A percentile compares a stretch with the other conserved stretches of the same genome.
Evolutionary conservation across 2,888 invertebrate genomes (phyloP).

Genomic region (Kuschelorhynchus macadamiae): DNA sequence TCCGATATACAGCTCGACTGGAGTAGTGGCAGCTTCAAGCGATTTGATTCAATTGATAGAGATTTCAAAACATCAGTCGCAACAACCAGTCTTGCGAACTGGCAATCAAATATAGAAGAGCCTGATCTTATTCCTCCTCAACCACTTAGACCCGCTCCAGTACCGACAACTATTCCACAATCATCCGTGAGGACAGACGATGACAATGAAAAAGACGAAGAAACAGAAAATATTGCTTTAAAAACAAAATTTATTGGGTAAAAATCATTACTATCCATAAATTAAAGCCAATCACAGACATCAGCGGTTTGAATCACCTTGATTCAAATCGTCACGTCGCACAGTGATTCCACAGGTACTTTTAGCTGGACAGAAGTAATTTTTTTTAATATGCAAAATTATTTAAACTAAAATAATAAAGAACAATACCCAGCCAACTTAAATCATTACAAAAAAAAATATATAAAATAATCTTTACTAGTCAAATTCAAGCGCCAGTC

Average conservation of each 20-base stretch:
- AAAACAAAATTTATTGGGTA: neutral
- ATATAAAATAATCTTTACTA: too few species aligned
- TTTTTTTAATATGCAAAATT: too few species aligned
- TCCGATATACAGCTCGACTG: slow-evolving; percentile 76
- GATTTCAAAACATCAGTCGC: slow-evolving; percentile 71
- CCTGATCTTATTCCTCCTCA: slow-evolving; percentile 74
- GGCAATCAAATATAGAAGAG: slow-evolving; percentile 55
- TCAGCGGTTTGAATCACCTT: too few species aligned
- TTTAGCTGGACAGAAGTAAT: too few species aligned
- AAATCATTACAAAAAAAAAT: too few species aligned
- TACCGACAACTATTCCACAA: slow-evolving; percentile 56
- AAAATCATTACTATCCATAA: too few species aligned
- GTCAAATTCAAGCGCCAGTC: too few species aligned
- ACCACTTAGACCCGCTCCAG: slow-evolving; percentile 76
- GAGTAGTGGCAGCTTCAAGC: slow-evolving; percentile 76
- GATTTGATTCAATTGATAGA: slow-evolving; percentile 76
- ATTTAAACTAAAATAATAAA: too few species aligned
- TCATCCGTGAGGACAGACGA: slow-evolving; percentile 41
- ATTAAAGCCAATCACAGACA: neutral
- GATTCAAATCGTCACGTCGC: too few species aligned
- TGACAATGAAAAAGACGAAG: slow-evolving; percentile 28
- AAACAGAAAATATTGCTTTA: neutral
- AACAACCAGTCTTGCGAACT: slow-evolving; percentile 64
- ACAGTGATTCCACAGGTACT: too few species aligned
- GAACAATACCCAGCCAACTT: too few species aligned